Evolutionary conservation across 2,888 invertebrate genomes (phyloP).

Genomic region (Ariolimax columbianus): DNA sequence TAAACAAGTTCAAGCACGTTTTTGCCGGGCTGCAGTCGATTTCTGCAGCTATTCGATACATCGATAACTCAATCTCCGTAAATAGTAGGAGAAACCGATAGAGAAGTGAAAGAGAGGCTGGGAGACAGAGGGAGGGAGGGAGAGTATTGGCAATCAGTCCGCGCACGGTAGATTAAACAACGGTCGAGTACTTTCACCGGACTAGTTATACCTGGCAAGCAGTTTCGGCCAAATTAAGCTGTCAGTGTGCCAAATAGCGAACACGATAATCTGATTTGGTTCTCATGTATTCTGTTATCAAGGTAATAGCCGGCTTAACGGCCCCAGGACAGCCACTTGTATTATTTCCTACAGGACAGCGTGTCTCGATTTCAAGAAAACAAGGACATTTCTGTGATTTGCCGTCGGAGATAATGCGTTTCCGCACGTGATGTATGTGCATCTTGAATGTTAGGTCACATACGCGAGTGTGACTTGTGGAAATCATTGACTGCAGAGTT

Average conservation of each 20-base stretch:
- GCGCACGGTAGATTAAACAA: neutral
- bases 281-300: neutral
- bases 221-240: conserved; percentile 21
- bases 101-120: conserved; percentile 13
- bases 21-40: neutral
- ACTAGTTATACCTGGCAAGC: conserved; percentile 2
- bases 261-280: conserved; percentile 12
- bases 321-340: neutral
- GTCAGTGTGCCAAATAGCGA: conserved; percentile 3
- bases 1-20: too few species aligned
- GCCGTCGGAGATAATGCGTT: neutral
- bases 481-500: neutral
- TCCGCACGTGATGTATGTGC: neutral
- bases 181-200: neutral
- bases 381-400: neutral
- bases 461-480: neutral
- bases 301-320: neutral
- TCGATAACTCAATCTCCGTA: neutral
- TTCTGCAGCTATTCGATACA: neutral
- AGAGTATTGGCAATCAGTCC: conserved; percentile 7
- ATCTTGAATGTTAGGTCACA: neutral
- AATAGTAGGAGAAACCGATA: conserved; percentile 11
- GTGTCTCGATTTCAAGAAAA: neutral
- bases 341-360: neutral
- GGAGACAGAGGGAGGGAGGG: conserved; percentile 33